phyloP scores from a whole-genome alignment of 2,888 invertebrate species.

The Meganola albula region DNA sequence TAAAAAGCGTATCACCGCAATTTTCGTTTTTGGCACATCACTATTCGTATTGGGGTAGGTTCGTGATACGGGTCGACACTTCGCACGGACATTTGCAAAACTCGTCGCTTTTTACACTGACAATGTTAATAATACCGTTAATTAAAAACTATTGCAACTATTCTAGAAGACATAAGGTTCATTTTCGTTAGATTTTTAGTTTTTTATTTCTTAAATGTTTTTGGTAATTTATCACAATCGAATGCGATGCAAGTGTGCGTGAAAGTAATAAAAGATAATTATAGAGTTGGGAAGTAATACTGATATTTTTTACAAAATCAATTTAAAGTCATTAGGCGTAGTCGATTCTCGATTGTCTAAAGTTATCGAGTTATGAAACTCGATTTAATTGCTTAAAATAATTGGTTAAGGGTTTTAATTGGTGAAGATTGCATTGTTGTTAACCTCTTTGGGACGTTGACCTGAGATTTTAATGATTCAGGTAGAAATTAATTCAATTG shows the following conservation, averaged over 20 bases:
- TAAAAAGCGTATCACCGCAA: too few relatives aligned
- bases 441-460: constrained; percentile 10
- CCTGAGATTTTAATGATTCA: neutral
- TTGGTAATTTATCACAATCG: constrained; percentile 44
- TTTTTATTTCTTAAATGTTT: constrained; percentile 19
- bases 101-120: constrained; percentile 31
- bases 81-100: constrained; percentile 35
- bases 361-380: constrained; percentile 35
- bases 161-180: constrained; percentile 20
- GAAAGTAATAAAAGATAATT: constrained; percentile 49
- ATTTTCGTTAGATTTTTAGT: constrained; percentile 18
- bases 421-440: constrained; percentile 9
- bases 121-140: constrained; percentile 13
- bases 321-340: constrained; percentile 39
- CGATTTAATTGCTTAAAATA: constrained; percentile 25
- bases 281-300: constrained; percentile 61
- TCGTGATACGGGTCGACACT: constrained; percentile 67
- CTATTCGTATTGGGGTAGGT: constrained; percentile 72
- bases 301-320: constrained; percentile 56
- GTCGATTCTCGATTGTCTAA: constrained; percentile 37
- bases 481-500: neutral
- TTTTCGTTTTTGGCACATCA: too few relatives aligned
- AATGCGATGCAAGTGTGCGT: constrained; percentile 56
- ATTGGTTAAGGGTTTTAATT: constrained; percentile 20
- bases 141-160: constrained; percentile 27